Evolutionary conservation across 2,113 vertebrate species (phyloP), one percentile per base, ranked within the genome.

Genomic region (Ptilorrhoa leucosticta): DNA sequence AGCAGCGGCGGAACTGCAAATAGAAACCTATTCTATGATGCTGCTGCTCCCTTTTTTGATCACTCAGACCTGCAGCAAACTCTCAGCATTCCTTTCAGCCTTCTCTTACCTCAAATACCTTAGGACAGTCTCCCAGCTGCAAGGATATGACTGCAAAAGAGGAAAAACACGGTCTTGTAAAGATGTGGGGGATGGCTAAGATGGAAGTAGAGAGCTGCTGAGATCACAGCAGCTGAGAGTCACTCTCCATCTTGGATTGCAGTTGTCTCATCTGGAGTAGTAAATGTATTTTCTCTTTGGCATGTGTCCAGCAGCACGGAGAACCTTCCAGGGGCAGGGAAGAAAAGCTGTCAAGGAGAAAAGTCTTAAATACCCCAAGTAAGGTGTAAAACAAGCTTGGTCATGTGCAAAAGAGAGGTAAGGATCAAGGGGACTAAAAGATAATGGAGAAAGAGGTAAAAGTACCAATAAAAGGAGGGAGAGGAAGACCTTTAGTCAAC

Each of bases 391-490:
- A 77, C 35, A 69, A 91, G 24, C 30, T 47, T 48, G 71, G 47
- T 78, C 15, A n/a, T 68, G 60, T 23, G 33, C 70, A 61, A 61
- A 89, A 83, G 71, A 84, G 54, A 77, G 11, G 21, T 47, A 88
- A 83, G 75, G 78, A 86, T 80, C 35, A 8, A 24, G 12, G 7
- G 28, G 30, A 26, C 22, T 53, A 63, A 69, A 80, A 83, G 75
- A 73, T 60, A 92, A 28, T 12, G 24, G 45, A 83, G 54, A 90
- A 80, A 77, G 58, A 96, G 71, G 86, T 22, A 78, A 80, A 91
- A 70, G 35, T 54, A 60, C 28, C 44, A 78, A 27, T 23, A 44
- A 77, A 93, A 94, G 53, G 68, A 78, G 58, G 44, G 66, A 58
- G 66, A 92, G 53, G 40, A 87, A 88, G 83, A 87, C 26, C 44